A percentile compares a stretch with the other conserved stretches of the same genome.
Conservation (phyloP, 2,888 invertebrate genomes). For the Polyommatus icarus region DNA sequence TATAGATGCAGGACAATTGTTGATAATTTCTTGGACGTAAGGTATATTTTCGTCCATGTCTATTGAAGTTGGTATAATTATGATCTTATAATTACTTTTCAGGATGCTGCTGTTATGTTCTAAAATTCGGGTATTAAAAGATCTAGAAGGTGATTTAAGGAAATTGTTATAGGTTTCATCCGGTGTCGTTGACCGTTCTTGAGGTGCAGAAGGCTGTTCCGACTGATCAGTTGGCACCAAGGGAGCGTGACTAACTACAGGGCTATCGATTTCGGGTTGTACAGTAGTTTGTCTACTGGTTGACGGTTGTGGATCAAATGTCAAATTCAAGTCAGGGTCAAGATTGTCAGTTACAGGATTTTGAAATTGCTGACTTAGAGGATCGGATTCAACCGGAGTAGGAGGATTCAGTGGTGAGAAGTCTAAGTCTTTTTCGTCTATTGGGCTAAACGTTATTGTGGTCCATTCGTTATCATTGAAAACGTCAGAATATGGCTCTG, state of each 20-base stretch:
- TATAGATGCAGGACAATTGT: too few species aligned
- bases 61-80: too few species aligned
- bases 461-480: too few species aligned
- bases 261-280: background rate
- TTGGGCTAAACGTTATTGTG: background rate
- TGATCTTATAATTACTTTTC: background rate
- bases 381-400: background rate
- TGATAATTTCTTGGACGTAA: too few species aligned
- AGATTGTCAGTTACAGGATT: background rate
- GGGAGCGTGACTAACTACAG: background rate
- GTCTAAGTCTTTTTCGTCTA: background rate
- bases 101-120: background rate
- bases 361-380: background rate
- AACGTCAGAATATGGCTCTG: background rate
- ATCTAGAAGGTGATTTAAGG: constrained; percentile 6
- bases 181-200: background rate
- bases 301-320: background rate
- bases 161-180: background rate
- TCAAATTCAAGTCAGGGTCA: background rate
- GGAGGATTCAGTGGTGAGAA: background rate
- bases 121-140: background rate
- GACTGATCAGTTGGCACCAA: background rate
- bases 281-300: background rate
- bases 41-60: too few species aligned
- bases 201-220: constrained; percentile 4